A percentile compares a stretch with the other conserved stretches of the same genome.
Evolutionary conservation across 2,113 vertebrate species (phyloP).

Genomic region (Ibidorhyncha struthersii): DNA sequence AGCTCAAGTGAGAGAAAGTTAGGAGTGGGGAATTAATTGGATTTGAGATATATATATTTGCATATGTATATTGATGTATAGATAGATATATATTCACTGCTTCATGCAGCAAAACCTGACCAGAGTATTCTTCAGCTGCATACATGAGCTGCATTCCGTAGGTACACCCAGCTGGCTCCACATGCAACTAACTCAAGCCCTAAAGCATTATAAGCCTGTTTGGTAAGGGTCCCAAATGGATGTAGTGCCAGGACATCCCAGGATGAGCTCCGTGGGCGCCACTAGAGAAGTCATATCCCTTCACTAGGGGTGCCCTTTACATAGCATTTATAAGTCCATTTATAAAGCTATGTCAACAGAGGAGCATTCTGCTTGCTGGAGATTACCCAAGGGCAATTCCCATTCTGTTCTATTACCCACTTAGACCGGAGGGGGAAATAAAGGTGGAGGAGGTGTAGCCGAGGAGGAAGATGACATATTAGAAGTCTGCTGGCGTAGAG

Average conservation of each 20-base stretch:
- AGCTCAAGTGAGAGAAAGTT: not conserved
- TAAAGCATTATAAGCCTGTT: not conserved
- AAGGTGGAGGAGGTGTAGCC: not conserved
- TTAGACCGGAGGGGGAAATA: not conserved
- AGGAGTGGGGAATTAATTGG: not conserved
- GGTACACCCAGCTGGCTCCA: not conserved
- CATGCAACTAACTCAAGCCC: not conserved
- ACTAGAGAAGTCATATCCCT: not conserved
- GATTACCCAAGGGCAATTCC: not conserved
- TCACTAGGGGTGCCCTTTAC: accelerated
- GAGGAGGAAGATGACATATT: not conserved
- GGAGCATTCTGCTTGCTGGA: not conserved
- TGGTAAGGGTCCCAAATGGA: not conserved
- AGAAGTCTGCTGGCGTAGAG: not conserved
- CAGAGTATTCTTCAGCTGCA: not conserved
- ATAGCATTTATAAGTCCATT: not conserved
- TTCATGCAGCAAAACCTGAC: not conserved
- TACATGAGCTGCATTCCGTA: accelerated
- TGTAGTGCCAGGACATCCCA: not conserved
- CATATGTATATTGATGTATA: too few species aligned
- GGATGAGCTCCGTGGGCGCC: not conserved
- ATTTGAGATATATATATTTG: not conserved
- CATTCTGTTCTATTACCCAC: not conserved
- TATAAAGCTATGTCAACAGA: not conserved
- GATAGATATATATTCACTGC: not conserved